phyloP scores from a whole-genome alignment of 2,888 invertebrate genomes.

The Caenorhabditis sp. region DNA sequence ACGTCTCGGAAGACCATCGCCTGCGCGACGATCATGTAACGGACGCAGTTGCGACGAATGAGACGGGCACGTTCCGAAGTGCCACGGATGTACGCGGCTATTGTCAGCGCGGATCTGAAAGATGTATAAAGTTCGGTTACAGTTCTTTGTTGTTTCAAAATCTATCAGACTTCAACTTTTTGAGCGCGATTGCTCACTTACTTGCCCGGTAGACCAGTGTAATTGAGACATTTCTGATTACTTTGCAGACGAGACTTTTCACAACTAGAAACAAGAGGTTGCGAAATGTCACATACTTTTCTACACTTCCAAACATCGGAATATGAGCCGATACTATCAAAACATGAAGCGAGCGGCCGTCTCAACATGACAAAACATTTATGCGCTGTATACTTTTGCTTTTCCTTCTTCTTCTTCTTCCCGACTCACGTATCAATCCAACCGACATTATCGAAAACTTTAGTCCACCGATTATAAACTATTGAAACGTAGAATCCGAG shows the following conservation, averaged over 20 bases:
- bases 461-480: constrained; percentile 69
- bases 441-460: constrained; percentile 73
- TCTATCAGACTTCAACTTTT: no score
- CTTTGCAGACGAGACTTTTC: background rate
- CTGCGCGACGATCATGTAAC: constrained; percentile 72
- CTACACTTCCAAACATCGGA: no score
- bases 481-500: constrained; percentile 75
- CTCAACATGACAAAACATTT: no score
- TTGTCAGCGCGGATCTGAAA: constrained; percentile 66
- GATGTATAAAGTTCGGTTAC: no score
- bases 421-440: constrained; percentile 75
- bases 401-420: no score
- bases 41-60: constrained; percentile 70
- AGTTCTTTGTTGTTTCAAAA: no score
- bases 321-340: no score
- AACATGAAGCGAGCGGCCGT: no score
- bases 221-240: no score
- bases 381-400: no score
- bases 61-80: constrained; percentile 65
- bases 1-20: constrained; percentile 70
- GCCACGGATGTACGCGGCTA: constrained; percentile 67
- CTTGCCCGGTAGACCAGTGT: no score
- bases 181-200: background rate
- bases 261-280: no score
- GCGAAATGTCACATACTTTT: background rate